Conservation (phyloP, 2,113 vertebrate species). For the Campylomormyrus tamandua region DNA sequence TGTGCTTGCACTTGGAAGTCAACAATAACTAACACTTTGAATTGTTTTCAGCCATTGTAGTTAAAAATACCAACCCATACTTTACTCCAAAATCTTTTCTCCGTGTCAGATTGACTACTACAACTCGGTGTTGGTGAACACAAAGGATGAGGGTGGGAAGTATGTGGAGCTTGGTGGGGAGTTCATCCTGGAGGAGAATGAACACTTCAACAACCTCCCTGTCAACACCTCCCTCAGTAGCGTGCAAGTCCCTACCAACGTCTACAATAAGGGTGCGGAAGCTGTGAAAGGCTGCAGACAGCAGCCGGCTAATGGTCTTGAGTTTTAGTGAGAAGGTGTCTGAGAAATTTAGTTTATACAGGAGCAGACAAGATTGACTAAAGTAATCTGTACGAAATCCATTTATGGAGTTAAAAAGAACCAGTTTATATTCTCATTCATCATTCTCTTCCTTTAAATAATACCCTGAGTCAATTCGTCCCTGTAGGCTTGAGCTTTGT, state of each 20-base stretch:
- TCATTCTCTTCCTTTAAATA: background rate
- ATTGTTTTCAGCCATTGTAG: background rate
- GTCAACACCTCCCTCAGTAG: slow-evolving; percentile 82
- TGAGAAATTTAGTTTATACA: background rate
- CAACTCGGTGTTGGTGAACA: slow-evolving; percentile 82
- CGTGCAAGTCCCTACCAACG: slow-evolving; percentile 89
- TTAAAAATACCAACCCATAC: background rate
- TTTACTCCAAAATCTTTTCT: background rate
- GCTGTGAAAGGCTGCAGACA: background rate
- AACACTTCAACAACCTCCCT: slow-evolving; percentile 79
- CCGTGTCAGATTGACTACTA: slow-evolving; percentile 79
- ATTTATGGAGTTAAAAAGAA: background rate
- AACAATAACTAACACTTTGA: background rate
- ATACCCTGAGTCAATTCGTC: background rate
- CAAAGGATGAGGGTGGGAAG: slow-evolving; percentile 70
- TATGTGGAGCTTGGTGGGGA: slow-evolving; percentile 75
- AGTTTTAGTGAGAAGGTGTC: background rate
- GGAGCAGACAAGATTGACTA: background rate
- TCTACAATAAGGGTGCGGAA: slow-evolving; percentile 85
- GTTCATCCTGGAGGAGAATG: slow-evolving; percentile 77
- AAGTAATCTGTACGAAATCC: background rate
- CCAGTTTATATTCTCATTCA: background rate
- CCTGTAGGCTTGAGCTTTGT: background rate
- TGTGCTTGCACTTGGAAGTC: background rate
- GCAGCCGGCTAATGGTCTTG: background rate